Base-by-base conservation (phyloP, 2,888 invertebrate genomes). In the Lepidochitona cinerea region DNA sequence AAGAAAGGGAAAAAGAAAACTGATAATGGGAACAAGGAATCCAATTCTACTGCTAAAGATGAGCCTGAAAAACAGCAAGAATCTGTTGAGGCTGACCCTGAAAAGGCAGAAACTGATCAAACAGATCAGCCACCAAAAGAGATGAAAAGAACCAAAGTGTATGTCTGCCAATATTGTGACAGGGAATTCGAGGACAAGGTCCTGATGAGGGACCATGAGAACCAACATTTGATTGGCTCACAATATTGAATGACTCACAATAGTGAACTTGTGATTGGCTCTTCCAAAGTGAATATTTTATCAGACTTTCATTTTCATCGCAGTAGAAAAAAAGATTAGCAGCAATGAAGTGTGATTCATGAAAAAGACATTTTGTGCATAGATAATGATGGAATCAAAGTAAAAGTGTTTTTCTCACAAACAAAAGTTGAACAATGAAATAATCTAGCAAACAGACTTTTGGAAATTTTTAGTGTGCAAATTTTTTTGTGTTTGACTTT, bases 161-260 rank as follows among this genome's bases (percentile, higher is more conserved):
- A 85, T 73, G 85, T 85, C 14, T 88, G 88, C 72, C 85, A 85
- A 72, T 87, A 81, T 71, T 87, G 88, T 81, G 88, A 88, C 66
- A 72, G 86, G 23, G 85, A 84, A 70, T 88, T 86, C 81, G 84
- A 86, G 74, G 81, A 82, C 29, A 86, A 85, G 76, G 67, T 75
- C 0, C 74, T 76, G 6, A 83, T 87, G 86, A 72, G 84, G n/a
- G 81, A 83, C 69, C 88, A 88, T 78, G 87, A 86, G 68, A 83
- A 81, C 29, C 87, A 86, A 71, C 88, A 88, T 79, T 70, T 85
- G 69, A 79, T 82, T 68, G 83, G 81, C 59, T 59, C 59, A 14
- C 59, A 59, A 9, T 59, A 59, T 32, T 59, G 29, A 59, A 14
- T 32, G 2, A 59, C 18, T n/a, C n/a, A n/a, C n/a, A n/a, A n/a